These are phyloP conservation scores for Amphipyra tragopoginis DNA, from an alignment of 2,888 invertebrate genomes.

Conservation along the genomic window DNA sequence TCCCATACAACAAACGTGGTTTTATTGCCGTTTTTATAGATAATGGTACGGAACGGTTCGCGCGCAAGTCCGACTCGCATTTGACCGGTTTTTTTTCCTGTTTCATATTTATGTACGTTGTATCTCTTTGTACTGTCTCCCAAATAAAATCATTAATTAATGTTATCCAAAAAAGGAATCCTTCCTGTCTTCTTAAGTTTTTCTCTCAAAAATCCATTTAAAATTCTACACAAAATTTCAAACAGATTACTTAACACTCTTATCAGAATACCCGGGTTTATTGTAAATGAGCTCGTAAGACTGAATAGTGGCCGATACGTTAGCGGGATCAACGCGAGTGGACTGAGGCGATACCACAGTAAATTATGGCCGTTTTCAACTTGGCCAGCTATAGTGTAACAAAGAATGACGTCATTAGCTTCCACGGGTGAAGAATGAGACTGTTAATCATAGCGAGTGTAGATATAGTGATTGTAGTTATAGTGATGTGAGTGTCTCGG, in stretches of 20 bases:
- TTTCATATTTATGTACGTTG: no score
- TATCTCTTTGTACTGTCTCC: no score
- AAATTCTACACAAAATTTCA: slow-evolving; percentile 13
- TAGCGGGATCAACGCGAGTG: slow-evolving; percentile 72
- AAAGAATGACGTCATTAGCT: slow-evolving; percentile 54
- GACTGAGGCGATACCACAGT: slow-evolving; percentile 58
- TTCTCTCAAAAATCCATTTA: no score
- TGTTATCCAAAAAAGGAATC: no score
- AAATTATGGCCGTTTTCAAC: slow-evolving; percentile 61
- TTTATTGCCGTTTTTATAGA: no score
- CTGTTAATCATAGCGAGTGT: slow-evolving; percentile 45
- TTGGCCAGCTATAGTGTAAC: slow-evolving; percentile 46
- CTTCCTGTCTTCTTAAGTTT: no score
- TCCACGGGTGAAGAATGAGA: slow-evolving; percentile 38
- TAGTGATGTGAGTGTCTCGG: slow-evolving; percentile 32
- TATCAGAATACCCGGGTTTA: slow-evolving; percentile 59
- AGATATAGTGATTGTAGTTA: slow-evolving; percentile 19
- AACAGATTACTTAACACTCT: slow-evolving; percentile 35
- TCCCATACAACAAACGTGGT: no score
- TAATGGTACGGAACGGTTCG: no score
- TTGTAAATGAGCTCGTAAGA: slow-evolving; percentile 69
- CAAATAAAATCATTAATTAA: no score
- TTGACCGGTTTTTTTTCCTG: no score
- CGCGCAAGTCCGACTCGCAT: no score
- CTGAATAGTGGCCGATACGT: slow-evolving; percentile 74